A percentile compares a stretch with the other conserved stretches of the same genome.
These are phyloP conservation scores for Labrus mixtus DNA, from an alignment of 2,113 vertebrate species.

Conservation along the genomic window DNA sequence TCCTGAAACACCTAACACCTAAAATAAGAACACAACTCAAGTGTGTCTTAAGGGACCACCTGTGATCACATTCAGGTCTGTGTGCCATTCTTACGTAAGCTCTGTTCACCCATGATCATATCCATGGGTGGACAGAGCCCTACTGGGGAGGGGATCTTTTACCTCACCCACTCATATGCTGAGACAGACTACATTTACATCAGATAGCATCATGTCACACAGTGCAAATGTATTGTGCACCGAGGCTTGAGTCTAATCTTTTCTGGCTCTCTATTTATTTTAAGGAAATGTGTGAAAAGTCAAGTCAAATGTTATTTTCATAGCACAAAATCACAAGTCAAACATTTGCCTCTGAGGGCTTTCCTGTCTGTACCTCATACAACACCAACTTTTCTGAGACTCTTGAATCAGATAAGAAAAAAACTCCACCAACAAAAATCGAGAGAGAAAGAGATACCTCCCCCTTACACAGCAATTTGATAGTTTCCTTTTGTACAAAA, in stretches of 20 bases:
- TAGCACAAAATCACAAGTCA: not conserved
- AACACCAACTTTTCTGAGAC: not conserved
- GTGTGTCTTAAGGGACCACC: not conserved
- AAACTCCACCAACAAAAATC: not conserved
- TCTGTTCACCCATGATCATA: not conserved
- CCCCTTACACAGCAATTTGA: too few relatives aligned
- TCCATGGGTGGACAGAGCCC: too few relatives aligned
- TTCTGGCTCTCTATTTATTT: not conserved
- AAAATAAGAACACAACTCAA: not conserved
- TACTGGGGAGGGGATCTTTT: not conserved
- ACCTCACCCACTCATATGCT: not conserved
- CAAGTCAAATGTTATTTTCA: not conserved
- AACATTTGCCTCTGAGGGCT: not conserved
- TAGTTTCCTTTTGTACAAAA: not conserved
- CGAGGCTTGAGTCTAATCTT: not conserved
- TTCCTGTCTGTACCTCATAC: not conserved
- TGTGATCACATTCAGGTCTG: constrained; percentile 2
- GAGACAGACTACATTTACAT: not conserved
- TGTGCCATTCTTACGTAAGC: not conserved
- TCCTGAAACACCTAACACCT: constrained; percentile 12
- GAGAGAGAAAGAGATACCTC: not conserved
- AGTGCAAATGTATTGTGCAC: not conserved
- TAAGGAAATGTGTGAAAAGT: constrained; percentile 7
- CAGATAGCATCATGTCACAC: not conserved
- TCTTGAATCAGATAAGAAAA: not conserved